Base-by-base conservation (phyloP, 2,797 vertebrate species). In the Oophaga sylvatica region DNA sequence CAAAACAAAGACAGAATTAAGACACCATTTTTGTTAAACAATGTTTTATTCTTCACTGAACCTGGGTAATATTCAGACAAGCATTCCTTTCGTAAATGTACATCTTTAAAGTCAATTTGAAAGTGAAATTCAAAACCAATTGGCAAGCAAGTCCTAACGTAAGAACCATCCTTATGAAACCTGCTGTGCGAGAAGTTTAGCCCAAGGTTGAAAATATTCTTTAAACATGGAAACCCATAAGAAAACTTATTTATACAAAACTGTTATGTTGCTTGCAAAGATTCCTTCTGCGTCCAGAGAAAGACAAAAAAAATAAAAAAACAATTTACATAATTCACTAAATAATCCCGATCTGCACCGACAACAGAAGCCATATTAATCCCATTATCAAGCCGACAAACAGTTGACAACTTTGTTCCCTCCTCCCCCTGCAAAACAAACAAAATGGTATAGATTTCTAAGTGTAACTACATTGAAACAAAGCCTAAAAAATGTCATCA, bases 11-110 rank as follows among this genome's bases (percentile, higher is more conserved):
- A 68, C 48, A 75, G 57, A 60, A n/a, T 56, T 63, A 12, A 26
- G 41, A 68, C 60, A 17, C 35, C 22, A 17, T 60, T 84, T 94
- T 92, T 94, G 95, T 95, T 95, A 96, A 95, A 98, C 95, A 97
- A 97, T 94, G 93, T 94, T 94, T 91, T 92, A 98, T 98, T 96
- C 96, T 97, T 96, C 95, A 96, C 95, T 94, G 97, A 98, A 97
- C 94, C 93, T 95, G 96, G 95, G 94, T 95, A 93, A 92, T 96
- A 95, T 96, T 94, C 94, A 95, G 95, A 95, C 92, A 91, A 94
- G 94, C 95, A 94, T 93, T 71, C 95, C 86, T 26, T 73, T 85
- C 84, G 77, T 95, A 94, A 96, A 95, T 95, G 94, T 95, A 95
- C 94, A 97, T 94, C 94, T 96, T 94, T 94, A 95, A 95, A 96